A percentile compares a stretch with the other conserved stretches of the same genome.
Evolutionary conservation across 2,797 vertebrate species (phyloP).

Genomic region (Rhynchotus rufescens): DNA sequence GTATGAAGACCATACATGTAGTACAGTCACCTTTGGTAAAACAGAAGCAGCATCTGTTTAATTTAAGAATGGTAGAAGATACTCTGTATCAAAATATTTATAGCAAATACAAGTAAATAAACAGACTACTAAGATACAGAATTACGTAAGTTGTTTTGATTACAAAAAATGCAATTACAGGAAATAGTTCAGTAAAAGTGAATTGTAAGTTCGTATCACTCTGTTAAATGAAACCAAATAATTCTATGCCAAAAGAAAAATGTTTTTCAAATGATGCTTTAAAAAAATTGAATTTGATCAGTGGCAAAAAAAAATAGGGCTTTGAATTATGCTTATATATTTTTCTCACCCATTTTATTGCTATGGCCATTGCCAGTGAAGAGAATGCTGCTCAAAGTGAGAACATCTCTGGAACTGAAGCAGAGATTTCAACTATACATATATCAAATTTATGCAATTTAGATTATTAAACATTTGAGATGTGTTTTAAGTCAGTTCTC

Average conservation of each 20-base stretch:
- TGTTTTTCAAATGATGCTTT: not conserved
- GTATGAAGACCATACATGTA: not conserved
- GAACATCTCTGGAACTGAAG: not conserved
- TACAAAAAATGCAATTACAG: not conserved
- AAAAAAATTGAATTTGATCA: constrained; percentile 27
- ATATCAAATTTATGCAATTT: not conserved
- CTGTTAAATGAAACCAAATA: not conserved
- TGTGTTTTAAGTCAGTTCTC: constrained; percentile 16
- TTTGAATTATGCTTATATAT: not conserved
- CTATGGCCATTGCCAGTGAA: constrained; percentile 9
- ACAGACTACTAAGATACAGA: not conserved
- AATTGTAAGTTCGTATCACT: not conserved
- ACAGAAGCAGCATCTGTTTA: not conserved
- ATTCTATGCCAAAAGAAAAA: not conserved
- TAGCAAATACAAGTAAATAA: not conserved
- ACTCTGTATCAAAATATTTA: not conserved
- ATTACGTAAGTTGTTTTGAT: not conserved
- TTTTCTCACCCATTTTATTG: not conserved
- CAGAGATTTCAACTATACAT: not conserved
- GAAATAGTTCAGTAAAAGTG: not conserved
- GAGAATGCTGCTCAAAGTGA: not conserved
- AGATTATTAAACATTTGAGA: not conserved
- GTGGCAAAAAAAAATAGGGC: not conserved
- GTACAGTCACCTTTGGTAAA: not conserved
- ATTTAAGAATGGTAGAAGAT: constrained; percentile 2